Conservation (phyloP, 2,888 invertebrate species). For the Cosmia trapezina region DNA sequence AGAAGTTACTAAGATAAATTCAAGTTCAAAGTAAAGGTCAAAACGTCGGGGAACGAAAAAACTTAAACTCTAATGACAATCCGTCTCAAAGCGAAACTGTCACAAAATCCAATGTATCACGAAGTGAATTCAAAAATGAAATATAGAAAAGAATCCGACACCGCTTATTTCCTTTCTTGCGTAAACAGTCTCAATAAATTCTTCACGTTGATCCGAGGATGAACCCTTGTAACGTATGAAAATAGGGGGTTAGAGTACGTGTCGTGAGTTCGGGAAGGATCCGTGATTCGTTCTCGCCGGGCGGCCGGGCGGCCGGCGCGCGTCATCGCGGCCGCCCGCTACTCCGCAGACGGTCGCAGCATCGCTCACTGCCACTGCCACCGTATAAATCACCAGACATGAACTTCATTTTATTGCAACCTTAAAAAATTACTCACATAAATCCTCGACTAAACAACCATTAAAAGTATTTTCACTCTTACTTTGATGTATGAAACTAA, state of each 20-base stretch:
- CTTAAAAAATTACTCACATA: constrained; percentile 49
- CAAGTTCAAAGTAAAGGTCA: constrained; percentile 12
- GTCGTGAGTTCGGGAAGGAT: constrained; percentile 67
- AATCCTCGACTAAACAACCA: constrained; percentile 33
- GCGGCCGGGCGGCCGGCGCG: constrained; percentile 18
- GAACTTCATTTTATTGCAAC: constrained; percentile 58
- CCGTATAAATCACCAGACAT: constrained; percentile 54
- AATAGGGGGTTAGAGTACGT: constrained; percentile 77
- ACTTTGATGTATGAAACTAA: constrained; percentile 36
- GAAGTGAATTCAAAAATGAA: constrained; percentile 61
- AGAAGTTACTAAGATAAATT: constrained; percentile 15
- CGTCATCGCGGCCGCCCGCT: constrained; percentile 58
- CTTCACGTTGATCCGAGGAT: constrained; percentile 84
- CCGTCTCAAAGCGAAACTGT: constrained; percentile 20
- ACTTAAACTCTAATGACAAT: constrained; percentile 18
- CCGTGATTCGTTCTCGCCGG: constrained; percentile 76
- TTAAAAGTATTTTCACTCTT: constrained; percentile 28
- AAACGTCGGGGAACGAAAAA: neutral
- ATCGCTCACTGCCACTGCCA: constrained; percentile 73
- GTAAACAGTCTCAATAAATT: constrained; percentile 85
- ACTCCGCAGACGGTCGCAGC: constrained; percentile 60
- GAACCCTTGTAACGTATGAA: constrained; percentile 83
- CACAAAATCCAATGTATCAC: constrained; percentile 43
- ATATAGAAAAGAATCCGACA: constrained; percentile 64
- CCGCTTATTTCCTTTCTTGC: constrained; percentile 71